A percentile compares a stretch with the other conserved stretches of the same genome.
Evolutionary conservation across 2,888 invertebrate genomes (phyloP).

Genomic region (Epistrophe eligans): DNA sequence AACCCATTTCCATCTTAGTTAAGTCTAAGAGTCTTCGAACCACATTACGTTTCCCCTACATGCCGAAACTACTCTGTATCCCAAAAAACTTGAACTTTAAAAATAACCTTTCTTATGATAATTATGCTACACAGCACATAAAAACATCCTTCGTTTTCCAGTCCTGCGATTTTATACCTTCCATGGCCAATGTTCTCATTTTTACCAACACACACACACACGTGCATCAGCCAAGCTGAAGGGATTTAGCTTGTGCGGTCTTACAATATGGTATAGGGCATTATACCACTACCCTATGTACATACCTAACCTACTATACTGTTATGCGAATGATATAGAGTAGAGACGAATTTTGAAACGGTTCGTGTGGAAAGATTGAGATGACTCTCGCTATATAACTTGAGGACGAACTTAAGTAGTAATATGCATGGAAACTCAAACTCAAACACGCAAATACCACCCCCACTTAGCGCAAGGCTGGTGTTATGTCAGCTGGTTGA

Average conservation of each 20-base stretch:
- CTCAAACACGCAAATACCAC: conserved; percentile 1
- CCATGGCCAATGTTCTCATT: conserved; percentile 53
- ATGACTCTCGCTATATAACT: conserved; percentile 27
- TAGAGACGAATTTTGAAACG: conserved; percentile 20
- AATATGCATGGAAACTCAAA: conserved; percentile 47
- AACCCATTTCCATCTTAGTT: not conserved
- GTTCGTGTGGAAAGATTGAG: conserved; percentile 43
- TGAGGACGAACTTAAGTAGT: conserved; percentile 38
- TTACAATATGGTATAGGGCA: not conserved
- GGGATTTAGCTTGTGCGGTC: conserved; percentile 16
- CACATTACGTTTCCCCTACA: conserved; percentile 51
- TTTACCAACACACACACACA: not conserved
- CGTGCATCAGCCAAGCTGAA: not conserved
- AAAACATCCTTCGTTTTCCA: conserved; percentile 41
- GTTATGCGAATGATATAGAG: conserved; percentile 23
- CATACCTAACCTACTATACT: not conserved
- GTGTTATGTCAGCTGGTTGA: conserved; percentile 34
- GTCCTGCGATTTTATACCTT: conserved; percentile 12
- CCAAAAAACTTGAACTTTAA: conserved; percentile 71
- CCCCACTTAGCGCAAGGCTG: conserved; percentile 24
- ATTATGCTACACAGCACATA: conserved; percentile 61
- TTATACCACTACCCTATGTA: conserved; percentile 12
- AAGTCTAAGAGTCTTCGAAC: conserved; percentile 46
- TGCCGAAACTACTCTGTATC: conserved; percentile 50
- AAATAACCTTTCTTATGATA: conserved; percentile 73